Evolutionary conservation across 2,113 vertebrate species (phyloP).

Genomic region (Shinisaurus crocodilurus): DNA sequence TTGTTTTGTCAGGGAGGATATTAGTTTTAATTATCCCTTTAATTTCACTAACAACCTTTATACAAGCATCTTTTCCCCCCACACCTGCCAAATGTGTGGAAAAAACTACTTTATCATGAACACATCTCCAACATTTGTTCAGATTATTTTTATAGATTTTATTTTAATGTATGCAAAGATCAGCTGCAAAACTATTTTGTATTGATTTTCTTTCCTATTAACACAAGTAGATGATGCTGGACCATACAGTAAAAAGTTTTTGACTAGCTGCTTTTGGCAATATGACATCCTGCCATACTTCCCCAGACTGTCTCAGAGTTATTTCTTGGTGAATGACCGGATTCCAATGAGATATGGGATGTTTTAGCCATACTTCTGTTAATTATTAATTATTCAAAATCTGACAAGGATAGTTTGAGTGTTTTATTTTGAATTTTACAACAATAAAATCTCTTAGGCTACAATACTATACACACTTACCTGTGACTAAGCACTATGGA

Average conservation of each 20-base stretch:
- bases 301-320: background rate
- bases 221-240: background rate
- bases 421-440: background rate
- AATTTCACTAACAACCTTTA: background rate
- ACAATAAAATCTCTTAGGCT: background rate
- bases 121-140: background rate
- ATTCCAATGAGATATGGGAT: background rate
- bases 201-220: slow-evolving; percentile 1
- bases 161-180: background rate
- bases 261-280: background rate
- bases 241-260: background rate
- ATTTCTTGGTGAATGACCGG: background rate
- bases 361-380: background rate
- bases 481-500: background rate
- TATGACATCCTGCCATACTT: background rate
- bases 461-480: background rate
- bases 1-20: background rate
- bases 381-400: background rate
- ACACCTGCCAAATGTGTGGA: background rate
- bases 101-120: background rate
- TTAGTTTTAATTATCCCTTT: background rate
- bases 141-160: background rate
- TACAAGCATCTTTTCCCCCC: background rate
- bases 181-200: slow-evolving; percentile 4
- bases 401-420: too few relatives aligned